Percentiles rank a stretch among this genome's conserved stretches.
Conservation (phyloP, 2,113 vertebrate species). For the Lepisosteus oculatus region DNA sequence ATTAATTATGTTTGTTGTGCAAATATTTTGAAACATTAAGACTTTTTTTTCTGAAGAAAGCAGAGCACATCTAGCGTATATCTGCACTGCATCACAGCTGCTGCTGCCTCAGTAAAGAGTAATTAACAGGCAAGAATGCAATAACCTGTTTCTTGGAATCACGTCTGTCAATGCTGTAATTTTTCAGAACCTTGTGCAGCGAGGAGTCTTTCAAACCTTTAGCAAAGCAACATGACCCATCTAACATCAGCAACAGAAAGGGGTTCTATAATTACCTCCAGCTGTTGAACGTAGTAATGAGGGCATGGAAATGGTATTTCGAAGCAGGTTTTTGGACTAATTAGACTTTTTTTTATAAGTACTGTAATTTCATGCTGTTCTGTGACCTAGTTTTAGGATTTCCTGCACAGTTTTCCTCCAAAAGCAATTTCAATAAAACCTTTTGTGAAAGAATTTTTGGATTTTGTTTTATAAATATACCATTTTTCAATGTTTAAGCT, state of each 20-base stretch:
- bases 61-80: not conserved
- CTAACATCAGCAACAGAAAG: slow-evolving; percentile 32
- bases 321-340: slow-evolving; percentile 44
- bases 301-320: slow-evolving; percentile 32
- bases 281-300: slow-evolving; percentile 35
- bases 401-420: slow-evolving; percentile 17
- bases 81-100: slow-evolving; percentile 4
- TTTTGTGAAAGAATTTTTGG: not conserved
- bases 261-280: slow-evolving; percentile 38
- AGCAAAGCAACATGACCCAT: slow-evolving; percentile 33
- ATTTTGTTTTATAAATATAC: too few species aligned
- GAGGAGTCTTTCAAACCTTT: slow-evolving; percentile 31
- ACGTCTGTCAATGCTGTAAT: slow-evolving; percentile 3
- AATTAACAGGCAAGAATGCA: slow-evolving; percentile 19
- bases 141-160: slow-evolving; percentile 16
- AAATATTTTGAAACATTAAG: too few species aligned
- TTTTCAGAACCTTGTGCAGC: slow-evolving; percentile 11
- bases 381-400: slow-evolving; percentile 54
- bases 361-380: slow-evolving; percentile 48
- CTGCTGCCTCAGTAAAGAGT: slow-evolving; percentile 12
- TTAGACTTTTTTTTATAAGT: slow-evolving; percentile 37
- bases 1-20: too few species aligned
- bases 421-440: slow-evolving; percentile 6
- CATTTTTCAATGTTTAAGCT: too few species aligned
- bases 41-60: too few species aligned